Percentiles rank a stretch among this genome's conserved stretches.
Conservation (phyloP, 2,113 vertebrate species). For the Piliocolobus tephrosceles region DNA sequence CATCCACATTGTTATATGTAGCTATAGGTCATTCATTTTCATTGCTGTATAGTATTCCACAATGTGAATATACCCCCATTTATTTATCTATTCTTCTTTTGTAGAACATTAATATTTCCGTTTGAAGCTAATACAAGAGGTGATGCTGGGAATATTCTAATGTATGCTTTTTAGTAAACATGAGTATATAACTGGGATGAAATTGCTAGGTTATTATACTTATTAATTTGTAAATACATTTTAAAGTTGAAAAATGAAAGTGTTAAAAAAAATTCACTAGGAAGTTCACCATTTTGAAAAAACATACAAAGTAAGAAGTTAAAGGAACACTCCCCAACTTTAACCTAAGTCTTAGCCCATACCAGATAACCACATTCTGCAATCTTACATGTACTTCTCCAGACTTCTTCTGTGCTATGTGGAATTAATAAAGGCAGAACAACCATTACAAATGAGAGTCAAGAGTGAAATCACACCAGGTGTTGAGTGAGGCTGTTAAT, state of each 20-base stretch:
- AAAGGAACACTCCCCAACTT: not conserved
- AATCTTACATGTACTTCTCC: not conserved
- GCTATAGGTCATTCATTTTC: not conserved
- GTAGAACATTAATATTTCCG: not conserved
- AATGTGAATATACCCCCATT: not conserved
- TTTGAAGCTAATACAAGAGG: not conserved
- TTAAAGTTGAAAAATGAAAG: conserved; percentile 18
- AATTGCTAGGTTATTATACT: not conserved
- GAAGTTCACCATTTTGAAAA: not conserved
- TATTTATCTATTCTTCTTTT: not conserved
- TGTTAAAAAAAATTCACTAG: not conserved
- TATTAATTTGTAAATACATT: conserved; percentile 16
- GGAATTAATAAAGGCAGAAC: conserved; percentile 3
- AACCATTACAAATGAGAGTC: not conserved
- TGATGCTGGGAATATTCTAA: not conserved
- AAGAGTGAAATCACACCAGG: not conserved
- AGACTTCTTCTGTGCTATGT: not conserved
- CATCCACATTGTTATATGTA: not conserved
- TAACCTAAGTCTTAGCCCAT: not conserved
- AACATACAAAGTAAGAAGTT: not conserved
- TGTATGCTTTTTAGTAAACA: not conserved
- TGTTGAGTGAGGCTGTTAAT: not conserved
- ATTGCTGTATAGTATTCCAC: not conserved
- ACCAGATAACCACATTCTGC: not conserved
- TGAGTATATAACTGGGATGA: not conserved